Conservation (phyloP, 2,113 vertebrate genomes). For the Nothocercus nigrocapillus region DNA sequence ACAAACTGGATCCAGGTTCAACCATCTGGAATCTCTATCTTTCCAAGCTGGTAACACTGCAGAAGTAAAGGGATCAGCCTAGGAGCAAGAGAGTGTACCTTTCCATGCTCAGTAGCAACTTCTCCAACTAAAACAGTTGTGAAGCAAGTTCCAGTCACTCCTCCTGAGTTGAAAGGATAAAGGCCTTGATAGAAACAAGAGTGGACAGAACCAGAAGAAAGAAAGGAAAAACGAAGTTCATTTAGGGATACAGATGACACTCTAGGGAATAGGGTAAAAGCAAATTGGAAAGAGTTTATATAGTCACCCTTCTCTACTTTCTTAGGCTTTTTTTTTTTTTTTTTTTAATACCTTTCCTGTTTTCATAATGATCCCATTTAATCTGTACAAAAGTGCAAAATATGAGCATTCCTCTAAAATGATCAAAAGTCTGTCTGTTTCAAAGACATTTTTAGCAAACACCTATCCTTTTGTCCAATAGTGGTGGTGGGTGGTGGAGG, state of each 20-base stretch:
- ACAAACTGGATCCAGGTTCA: constrained; percentile 36
- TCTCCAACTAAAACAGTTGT: constrained; percentile 71
- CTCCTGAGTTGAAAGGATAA: constrained; percentile 65
- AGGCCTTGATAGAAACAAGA: constrained; percentile 64
- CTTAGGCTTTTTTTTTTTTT: too few relatives aligned
- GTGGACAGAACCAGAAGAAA: constrained; percentile 64
- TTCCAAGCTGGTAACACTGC: constrained; percentile 62
- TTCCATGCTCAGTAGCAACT: constrained; percentile 68
- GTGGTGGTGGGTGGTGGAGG: too few relatives aligned
- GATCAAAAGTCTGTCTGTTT: background rate
- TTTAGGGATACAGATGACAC: constrained; percentile 45
- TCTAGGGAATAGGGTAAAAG: background rate
- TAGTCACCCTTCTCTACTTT: background rate
- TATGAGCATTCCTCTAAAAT: background rate
- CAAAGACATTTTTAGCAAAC: background rate
- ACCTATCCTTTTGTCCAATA: background rate
- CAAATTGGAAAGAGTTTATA: background rate
- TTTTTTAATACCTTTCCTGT: background rate
- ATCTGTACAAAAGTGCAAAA: background rate
- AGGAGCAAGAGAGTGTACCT: constrained; percentile 67
- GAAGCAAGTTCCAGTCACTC: constrained; percentile 62
- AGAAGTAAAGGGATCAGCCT: constrained; percentile 60
- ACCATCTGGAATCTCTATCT: constrained; percentile 58
- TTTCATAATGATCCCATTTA: background rate
- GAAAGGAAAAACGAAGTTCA: constrained; percentile 54